Conservation (phyloP, 2,797 vertebrate species). For the Amniataba percoides region DNA sequence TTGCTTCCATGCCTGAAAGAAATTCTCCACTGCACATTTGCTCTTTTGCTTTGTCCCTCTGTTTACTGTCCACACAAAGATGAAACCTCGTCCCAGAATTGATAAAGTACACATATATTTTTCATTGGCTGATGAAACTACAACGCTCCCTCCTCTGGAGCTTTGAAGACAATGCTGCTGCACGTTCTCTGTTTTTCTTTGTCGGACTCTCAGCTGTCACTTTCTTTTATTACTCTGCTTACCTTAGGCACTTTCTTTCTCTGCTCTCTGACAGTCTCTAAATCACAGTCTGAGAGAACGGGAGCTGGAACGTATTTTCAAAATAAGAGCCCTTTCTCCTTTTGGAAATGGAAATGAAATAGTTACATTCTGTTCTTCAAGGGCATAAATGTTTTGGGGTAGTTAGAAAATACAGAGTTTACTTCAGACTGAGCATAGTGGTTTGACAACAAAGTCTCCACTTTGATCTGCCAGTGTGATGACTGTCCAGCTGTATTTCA, state of each 20-base stretch:
- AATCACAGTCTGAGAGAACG: neutral
- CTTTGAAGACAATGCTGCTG: neutral
- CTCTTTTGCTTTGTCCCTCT: neutral
- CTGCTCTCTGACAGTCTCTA: neutral
- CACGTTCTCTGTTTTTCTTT: neutral
- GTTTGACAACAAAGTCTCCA: constrained; percentile 30
- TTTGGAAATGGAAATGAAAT: neutral
- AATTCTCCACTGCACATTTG: neutral
- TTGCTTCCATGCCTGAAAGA: neutral
- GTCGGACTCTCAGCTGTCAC: neutral
- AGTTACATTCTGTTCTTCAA: neutral
- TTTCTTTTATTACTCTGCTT: neutral
- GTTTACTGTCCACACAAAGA: neutral
- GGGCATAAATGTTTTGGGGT: neutral
- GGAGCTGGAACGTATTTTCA: no score
- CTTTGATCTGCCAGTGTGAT: constrained; percentile 4
- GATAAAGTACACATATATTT: neutral
- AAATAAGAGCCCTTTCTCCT: no score
- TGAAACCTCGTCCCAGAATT: constrained; percentile 2
- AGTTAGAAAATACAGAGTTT: constrained; percentile 3
- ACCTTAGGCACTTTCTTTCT: neutral
- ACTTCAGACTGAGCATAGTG: constrained; percentile 7
- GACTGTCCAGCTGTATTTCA: neutral
- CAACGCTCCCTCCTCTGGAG: neutral
- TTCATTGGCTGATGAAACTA: neutral